These are phyloP conservation scores for Cryptus armator DNA, from an alignment of 2,888 invertebrate species.

Conservation along the genomic window DNA sequence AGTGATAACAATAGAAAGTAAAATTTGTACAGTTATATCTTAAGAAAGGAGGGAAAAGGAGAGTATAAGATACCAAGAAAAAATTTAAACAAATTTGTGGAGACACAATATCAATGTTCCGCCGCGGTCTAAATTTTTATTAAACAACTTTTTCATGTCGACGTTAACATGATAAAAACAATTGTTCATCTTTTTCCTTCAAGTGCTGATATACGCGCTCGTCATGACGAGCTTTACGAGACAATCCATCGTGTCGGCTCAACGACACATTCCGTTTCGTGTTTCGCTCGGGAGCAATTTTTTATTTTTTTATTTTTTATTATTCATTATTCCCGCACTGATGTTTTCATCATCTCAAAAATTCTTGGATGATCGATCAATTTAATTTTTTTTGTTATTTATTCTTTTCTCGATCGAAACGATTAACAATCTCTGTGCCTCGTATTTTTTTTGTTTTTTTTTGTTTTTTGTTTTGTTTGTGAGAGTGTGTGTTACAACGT, in stretches of 20 bases:
- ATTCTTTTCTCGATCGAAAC: constrained; percentile 23
- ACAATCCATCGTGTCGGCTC: constrained; percentile 5
- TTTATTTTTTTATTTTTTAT: constrained; percentile 8
- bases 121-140: constrained; percentile 73
- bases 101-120: constrained; percentile 50
- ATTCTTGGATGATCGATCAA: background rate
- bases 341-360: background rate
- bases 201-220: constrained; percentile 46
- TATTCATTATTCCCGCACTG: background rate
- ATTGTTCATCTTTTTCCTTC: constrained; percentile 61
- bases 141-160: constrained; percentile 72
- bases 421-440: constrained; percentile 36
- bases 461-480: constrained; percentile 30
- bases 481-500: background rate
- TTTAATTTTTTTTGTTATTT: constrained; percentile 3
- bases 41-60: background rate
- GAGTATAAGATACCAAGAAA: constrained; percentile 4
- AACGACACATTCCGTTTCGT: background rate
- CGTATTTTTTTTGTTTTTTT: constrained; percentile 27
- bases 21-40: background rate
- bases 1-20: background rate
- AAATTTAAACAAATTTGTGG: constrained; percentile 17
- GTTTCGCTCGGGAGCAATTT: background rate
- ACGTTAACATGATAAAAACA: constrained; percentile 72
- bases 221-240: constrained; percentile 21